phyloP scores from a whole-genome alignment of 2,888 invertebrate genomes.

The Dryomyza anilis region DNA sequence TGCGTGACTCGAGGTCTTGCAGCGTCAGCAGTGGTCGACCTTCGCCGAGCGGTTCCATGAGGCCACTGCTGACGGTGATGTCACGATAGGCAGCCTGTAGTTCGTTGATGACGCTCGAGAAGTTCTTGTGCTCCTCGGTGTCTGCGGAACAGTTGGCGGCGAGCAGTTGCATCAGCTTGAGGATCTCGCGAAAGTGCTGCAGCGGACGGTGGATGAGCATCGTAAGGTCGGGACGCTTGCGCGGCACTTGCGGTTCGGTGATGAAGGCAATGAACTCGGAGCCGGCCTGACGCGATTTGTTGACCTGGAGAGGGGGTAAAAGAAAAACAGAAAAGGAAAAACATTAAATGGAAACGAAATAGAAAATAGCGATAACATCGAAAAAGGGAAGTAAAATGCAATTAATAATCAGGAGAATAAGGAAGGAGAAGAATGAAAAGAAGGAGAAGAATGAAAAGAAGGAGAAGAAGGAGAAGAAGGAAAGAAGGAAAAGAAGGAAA shows the following conservation, averaged over 20 bases:
- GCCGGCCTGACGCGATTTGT: constrained; percentile 75
- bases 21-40: constrained; percentile 81
- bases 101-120: constrained; percentile 59
- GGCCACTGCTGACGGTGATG: constrained; percentile 80
- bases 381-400: too few species aligned
- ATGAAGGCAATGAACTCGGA: constrained; percentile 81
- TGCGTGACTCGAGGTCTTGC: constrained; percentile 82
- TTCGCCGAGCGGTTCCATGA: constrained; percentile 85
- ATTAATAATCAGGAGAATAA: too few species aligned
- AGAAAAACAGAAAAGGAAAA: too few species aligned
- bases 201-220: constrained; percentile 83
- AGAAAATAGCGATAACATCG: background rate
- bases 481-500: too few species aligned
- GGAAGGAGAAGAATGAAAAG: background rate
- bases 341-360: background rate
- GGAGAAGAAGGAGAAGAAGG: too few species aligned
- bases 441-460: background rate
- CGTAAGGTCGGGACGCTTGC: constrained; percentile 82
- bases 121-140: constrained; percentile 61
- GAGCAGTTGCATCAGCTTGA: constrained; percentile 67
- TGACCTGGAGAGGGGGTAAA: constrained; percentile 64
- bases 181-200: constrained; percentile 76
- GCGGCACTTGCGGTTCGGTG: constrained; percentile 79
- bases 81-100: constrained; percentile 75
- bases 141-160: constrained; percentile 60